These are phyloP conservation scores for Leptoteleia sp. DNA, from an alignment of 1,140 invertebrate genomes.

Conservation along the genomic window DNA sequence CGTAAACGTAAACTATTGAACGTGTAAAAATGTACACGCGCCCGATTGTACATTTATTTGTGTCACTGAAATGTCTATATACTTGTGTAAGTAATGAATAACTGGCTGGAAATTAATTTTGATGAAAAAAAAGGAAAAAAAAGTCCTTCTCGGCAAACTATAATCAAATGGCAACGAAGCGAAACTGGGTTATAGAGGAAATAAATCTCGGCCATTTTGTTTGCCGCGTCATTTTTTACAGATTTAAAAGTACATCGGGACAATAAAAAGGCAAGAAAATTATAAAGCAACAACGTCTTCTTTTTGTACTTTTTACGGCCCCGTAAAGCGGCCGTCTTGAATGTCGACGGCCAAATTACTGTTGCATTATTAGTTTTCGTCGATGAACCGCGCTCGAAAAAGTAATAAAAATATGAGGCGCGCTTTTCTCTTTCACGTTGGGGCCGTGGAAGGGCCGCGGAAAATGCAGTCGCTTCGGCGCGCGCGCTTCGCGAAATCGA, in stretches of 20 bases:
- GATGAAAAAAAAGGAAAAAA: too few relatives aligned
- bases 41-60: too few relatives aligned
- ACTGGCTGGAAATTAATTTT: too few relatives aligned
- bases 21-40: too few relatives aligned
- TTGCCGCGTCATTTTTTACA: slow-evolving; percentile 29
- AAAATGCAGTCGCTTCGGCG: not conserved
- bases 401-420: slow-evolving; percentile 12
- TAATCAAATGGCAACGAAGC: slow-evolving; percentile 41
- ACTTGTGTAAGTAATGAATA: too few relatives aligned
- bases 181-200: slow-evolving; percentile 42
- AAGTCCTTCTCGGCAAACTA: too few relatives aligned
- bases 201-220: slow-evolving; percentile 39
- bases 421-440: slow-evolving; percentile 3
- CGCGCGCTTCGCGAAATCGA: not conserved
- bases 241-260: slow-evolving; percentile 32
- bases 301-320: slow-evolving; percentile 12
- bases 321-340: slow-evolving; percentile 21
- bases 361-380: slow-evolving; percentile 32
- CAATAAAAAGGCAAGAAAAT: slow-evolving; percentile 31
- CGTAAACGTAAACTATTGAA: too few relatives aligned
- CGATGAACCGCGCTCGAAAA: slow-evolving; percentile 27
- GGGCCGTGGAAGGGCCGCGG: not conserved
- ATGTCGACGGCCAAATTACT: slow-evolving; percentile 28
- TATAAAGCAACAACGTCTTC: slow-evolving; percentile 31
- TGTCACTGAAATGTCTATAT: too few relatives aligned